Evolutionary conservation across 2,797 vertebrate species (phyloP), one percentile per base, ranked within the genome.

Genomic region (Lacerta viridis): DNA sequence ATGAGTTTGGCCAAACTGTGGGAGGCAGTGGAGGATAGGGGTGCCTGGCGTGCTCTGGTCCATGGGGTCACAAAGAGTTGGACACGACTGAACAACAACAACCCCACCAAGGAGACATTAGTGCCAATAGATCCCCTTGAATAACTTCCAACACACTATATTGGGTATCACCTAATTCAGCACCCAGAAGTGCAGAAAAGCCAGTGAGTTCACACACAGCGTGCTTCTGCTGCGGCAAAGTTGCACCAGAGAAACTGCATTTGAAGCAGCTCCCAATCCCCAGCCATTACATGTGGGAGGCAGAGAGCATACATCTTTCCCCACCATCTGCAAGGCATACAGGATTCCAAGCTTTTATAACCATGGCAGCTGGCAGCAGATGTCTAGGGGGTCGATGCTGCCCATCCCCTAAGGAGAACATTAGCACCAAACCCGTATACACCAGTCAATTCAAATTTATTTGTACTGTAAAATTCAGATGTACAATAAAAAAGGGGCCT

Each of bases 371-470:
- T 50, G 86, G 23, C 71, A 69, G 61, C 59, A 66, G 61, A 39
- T 68, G 27, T 55, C 72, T 68, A 68, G 72, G 46, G 64, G 68
- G 17, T 9, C 1, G 59, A 4, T 39, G 5, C 43, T 77, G 33
- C 33, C n/a, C 25, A 29, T 83, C 61, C n/a, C 17, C 72, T 33
- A 39, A 39, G n/a, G 72, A 66, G 4, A 23, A 33, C 27, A 33
- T 77, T 87, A 82, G 81, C 59, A n/a, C 61, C 43, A 77, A 64
- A 68, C 43, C n/a, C 15, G 64, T 74, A 46, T 25, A 69, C 20
- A n/a, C 18, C 43, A 39, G 50, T 77, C 39, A 77, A 77, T 77
- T 83, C 80, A 59, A 50, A 88, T 88, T 83, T 46, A 68, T 55
- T 76, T 88, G 41, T 46, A 69, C 55, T n/a, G 33, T 68, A 69